Evolutionary conservation across 2,797 vertebrate species (phyloP).

Genomic region (Tiaroga cobitis): DNA sequence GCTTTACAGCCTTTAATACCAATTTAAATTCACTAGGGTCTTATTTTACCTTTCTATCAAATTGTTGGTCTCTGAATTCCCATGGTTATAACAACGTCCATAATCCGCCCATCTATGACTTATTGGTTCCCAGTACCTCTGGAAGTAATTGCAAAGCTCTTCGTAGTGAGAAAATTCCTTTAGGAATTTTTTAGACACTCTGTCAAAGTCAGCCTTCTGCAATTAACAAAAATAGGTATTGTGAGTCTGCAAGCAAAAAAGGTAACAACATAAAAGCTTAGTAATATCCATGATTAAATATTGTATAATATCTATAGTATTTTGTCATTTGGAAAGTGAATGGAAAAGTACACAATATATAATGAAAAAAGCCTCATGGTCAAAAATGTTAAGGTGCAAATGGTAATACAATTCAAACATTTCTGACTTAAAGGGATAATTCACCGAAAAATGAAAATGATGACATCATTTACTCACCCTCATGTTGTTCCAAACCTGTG

Average conservation of each 20-base stretch:
- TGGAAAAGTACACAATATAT: too few species aligned
- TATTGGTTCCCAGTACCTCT: neutral
- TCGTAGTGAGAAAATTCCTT: neutral
- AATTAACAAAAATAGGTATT: neutral
- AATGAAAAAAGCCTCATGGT: accelerated
- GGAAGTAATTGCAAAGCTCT: neutral
- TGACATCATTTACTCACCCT: too few species aligned
- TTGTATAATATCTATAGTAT: too few species aligned
- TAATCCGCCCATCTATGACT: slow-evolving; percentile 20
- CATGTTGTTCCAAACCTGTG: too few species aligned
- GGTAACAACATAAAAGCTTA: neutral
- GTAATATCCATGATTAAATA: accelerated
- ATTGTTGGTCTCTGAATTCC: slow-evolving; percentile 19
- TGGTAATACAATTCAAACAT: too few species aligned
- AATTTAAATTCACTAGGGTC: too few species aligned
- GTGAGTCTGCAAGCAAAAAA: neutral
- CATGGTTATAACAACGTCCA: slow-evolving; percentile 25
- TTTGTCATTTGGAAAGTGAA: too few species aligned
- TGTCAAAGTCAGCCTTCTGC: slow-evolving; percentile 9
- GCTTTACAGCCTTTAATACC: too few species aligned
- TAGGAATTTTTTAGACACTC: neutral
- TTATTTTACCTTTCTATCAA: neutral
- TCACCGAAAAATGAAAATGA: too few species aligned
- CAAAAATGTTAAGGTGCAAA: too few species aligned
- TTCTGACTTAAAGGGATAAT: too few species aligned